Evolutionary conservation across 2,113 vertebrate species (phyloP).

Genomic region (Phalacrocorax pelagicus): DNA sequence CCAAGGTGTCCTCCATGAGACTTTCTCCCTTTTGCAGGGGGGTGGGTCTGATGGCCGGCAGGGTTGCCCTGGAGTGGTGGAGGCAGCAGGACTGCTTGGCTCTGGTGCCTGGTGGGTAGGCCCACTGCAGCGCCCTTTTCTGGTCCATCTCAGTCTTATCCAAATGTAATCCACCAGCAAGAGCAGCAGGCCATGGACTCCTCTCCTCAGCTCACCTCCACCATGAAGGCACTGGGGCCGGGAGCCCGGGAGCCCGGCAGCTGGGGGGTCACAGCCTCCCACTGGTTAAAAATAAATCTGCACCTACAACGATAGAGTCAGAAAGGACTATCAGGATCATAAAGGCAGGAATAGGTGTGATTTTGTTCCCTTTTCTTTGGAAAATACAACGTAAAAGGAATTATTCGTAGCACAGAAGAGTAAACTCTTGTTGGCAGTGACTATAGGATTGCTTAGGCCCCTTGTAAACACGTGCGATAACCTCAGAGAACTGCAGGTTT

Average conservation of each 20-base stretch:
- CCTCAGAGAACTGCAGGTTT: not conserved
- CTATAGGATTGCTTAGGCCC: not conserved
- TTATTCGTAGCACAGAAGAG: not conserved
- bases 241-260: not conserved
- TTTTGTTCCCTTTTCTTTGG: not conserved
- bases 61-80: not conserved
- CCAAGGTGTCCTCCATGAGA: accelerated
- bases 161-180: not conserved
- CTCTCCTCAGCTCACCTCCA: not conserved
- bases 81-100: not conserved
- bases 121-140: not conserved
- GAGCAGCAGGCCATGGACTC: not conserved
- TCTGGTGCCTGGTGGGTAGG: accelerated
- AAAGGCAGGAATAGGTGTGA: not conserved
- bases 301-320: not conserved
- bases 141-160: not conserved
- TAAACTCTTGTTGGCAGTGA: not conserved
- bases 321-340: not conserved
- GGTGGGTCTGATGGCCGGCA: not conserved
- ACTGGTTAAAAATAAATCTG: not conserved
- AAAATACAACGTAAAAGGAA: not conserved
- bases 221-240: not conserved
- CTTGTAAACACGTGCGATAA: not conserved
- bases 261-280: not conserved
- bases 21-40: not conserved